Conservation (phyloP, 2,113 vertebrate species). For the Ameiurus melas region DNA sequence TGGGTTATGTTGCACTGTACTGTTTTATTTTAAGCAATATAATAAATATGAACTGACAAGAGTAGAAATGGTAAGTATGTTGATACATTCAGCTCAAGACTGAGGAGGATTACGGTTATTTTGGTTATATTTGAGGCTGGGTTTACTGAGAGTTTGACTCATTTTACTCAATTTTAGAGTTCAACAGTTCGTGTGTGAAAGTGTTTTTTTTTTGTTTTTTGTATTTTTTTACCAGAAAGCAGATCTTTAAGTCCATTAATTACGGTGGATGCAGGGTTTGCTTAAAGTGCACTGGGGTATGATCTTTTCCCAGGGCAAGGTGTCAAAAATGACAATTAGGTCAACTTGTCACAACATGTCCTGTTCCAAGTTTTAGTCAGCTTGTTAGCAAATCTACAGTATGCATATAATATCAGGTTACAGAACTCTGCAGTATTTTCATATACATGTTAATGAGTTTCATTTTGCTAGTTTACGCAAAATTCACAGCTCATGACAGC, state of each 20-base stretch:
- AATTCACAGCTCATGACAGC: background rate
- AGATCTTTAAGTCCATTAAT: background rate
- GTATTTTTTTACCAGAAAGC: background rate
- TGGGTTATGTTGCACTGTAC: background rate
- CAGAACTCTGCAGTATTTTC: background rate
- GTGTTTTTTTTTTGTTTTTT: too few species aligned
- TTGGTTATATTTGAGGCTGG: background rate
- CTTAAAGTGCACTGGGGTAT: background rate
- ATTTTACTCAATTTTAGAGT: background rate
- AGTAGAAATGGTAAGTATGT: background rate
- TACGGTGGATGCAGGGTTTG: background rate
- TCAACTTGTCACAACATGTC: background rate
- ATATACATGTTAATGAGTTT: background rate
- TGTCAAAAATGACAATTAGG: background rate
- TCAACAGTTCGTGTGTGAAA: background rate
- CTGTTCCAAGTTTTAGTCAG: background rate
- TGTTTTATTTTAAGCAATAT: slow-evolving; percentile 5
- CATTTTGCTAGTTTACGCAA: background rate
- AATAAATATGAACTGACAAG: background rate
- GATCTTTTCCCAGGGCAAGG: background rate
- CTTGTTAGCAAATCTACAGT: background rate
- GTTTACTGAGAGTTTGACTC: background rate
- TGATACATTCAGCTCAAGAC: background rate
- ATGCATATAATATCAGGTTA: background rate
- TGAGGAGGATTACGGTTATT: background rate